A percentile compares a stretch with the other conserved stretches of the same genome.
Evolutionary conservation across 2,113 vertebrate genomes (phyloP).

Genomic region (Corythornis cristatus): DNA sequence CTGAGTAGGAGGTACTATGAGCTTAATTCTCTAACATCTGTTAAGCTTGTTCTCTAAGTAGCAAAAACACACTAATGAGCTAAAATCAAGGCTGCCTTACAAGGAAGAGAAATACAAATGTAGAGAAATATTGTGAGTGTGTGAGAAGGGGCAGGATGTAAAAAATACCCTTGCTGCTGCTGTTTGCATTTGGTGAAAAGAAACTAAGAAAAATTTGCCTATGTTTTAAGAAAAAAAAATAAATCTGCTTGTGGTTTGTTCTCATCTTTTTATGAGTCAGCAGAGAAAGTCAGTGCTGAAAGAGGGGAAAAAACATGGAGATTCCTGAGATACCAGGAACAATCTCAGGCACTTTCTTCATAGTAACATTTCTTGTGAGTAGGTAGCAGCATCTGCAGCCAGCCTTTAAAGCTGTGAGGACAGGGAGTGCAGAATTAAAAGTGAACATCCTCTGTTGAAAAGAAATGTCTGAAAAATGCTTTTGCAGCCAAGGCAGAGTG

Average conservation of each 20-base stretch:
- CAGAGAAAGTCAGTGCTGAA: not conserved
- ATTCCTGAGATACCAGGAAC: conserved; percentile 3
- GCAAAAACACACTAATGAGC: conserved; percentile 61
- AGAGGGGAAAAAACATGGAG: not conserved
- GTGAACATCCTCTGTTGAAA: not conserved
- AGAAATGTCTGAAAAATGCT: not conserved
- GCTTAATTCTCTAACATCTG: conserved; percentile 63
- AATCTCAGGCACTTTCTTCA: not conserved
- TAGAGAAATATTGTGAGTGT: not conserved
- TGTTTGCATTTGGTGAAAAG: conserved; percentile 32
- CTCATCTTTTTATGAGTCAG: conserved; percentile 53
- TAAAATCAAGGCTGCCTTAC: conserved; percentile 37
- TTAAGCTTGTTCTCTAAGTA: conserved; percentile 49
- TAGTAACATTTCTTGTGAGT: conserved; percentile 32
- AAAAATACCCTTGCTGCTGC: conserved; percentile 31
- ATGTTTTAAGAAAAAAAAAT: not conserved
- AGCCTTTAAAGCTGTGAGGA: conserved; percentile 21
- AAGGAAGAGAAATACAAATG: conserved; percentile 19
- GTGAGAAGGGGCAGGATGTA: not conserved
- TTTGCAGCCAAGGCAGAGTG: not conserved
- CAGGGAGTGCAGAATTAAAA: not conserved
- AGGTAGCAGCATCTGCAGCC: conserved; percentile 39
- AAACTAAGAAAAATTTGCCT: not conserved
- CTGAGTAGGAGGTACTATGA: conserved; percentile 66
- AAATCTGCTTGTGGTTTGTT: conserved; percentile 21